phyloP scores from a whole-genome alignment of 1,140 invertebrate genomes.

The Drosophila ananassae region DNA sequence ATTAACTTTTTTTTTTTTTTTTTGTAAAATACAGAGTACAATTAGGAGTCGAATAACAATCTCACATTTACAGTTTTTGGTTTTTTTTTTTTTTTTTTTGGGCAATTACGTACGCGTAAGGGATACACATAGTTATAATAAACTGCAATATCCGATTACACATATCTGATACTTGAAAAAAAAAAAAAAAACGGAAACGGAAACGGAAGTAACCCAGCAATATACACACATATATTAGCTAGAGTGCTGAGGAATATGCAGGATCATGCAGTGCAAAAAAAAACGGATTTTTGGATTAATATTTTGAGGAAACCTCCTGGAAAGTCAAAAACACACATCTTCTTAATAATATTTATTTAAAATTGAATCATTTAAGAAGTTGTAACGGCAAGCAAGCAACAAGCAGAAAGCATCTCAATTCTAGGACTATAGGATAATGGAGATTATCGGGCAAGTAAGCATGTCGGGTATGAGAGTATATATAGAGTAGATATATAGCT shows the following conservation, averaged over 20 bases:
- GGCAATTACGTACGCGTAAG: conserved; percentile 16
- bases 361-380: too few species aligned
- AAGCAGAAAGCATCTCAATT: not conserved
- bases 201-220: conserved; percentile 25
- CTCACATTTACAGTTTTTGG: conserved; percentile 15
- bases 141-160: conserved; percentile 11
- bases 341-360: too few species aligned
- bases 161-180: conserved; percentile 5
- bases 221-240: conserved; percentile 13
- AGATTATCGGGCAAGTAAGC: not conserved
- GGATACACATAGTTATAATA: conserved; percentile 66
- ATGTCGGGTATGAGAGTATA: not conserved
- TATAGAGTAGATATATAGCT: not conserved
- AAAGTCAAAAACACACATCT: too few species aligned
- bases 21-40: conserved; percentile 6
- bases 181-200: conserved; percentile 2
- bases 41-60: conserved; percentile 22
- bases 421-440: not conserved
- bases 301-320: not conserved
- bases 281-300: not conserved
- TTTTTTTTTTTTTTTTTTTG: not conserved
- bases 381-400: not conserved
- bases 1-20: not conserved
- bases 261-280: conserved; percentile 4
- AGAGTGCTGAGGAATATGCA: not conserved